Evolutionary conservation across 1,140 invertebrate genomes (phyloP).

Genomic region (Adoxophyes honmai): DNA sequence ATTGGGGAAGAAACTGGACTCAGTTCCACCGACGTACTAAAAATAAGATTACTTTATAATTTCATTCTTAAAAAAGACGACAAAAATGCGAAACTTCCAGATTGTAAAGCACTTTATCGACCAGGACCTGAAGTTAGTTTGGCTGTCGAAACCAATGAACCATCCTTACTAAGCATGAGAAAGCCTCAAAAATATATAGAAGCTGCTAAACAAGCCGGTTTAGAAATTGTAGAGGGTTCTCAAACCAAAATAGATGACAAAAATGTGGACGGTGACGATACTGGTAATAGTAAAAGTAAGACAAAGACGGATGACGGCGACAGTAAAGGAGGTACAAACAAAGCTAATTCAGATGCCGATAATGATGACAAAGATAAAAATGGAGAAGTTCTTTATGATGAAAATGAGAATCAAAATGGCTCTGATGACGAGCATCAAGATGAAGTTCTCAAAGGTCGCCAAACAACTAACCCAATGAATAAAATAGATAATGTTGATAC

Average conservation of each 20-base stretch:
- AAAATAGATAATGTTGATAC: not conserved
- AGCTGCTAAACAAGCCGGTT: no score
- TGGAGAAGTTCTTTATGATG: no score
- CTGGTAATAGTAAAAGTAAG: constrained; percentile 17
- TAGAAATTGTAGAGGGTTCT: no score
- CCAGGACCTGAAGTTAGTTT: constrained; percentile 19
- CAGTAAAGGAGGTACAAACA: constrained; percentile 13
- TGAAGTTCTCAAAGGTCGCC: not conserved
- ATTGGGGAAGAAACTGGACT: not conserved
- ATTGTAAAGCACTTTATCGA: not conserved
- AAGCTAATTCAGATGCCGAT: constrained; percentile 7
- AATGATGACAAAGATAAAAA: constrained; percentile 14
- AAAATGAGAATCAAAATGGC: constrained; percentile 18
- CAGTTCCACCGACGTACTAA: not conserved
- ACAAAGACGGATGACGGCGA: constrained; percentile 16
- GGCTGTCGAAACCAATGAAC: constrained; percentile 18
- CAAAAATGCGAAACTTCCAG: not conserved
- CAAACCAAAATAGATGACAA: not conserved
- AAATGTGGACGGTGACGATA: not conserved
- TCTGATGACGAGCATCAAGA: constrained; percentile 25
- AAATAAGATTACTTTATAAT: constrained; percentile 15
- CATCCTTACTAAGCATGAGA: constrained; percentile 21
- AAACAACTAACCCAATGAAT: constrained; percentile 13
- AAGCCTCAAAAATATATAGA: constrained; percentile 42
- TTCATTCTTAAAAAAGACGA: not conserved